A percentile compares a stretch with the other conserved stretches of the same genome.
Conservation (phyloP, 2,113 vertebrate genomes). For the Peromyscus californicus region DNA sequence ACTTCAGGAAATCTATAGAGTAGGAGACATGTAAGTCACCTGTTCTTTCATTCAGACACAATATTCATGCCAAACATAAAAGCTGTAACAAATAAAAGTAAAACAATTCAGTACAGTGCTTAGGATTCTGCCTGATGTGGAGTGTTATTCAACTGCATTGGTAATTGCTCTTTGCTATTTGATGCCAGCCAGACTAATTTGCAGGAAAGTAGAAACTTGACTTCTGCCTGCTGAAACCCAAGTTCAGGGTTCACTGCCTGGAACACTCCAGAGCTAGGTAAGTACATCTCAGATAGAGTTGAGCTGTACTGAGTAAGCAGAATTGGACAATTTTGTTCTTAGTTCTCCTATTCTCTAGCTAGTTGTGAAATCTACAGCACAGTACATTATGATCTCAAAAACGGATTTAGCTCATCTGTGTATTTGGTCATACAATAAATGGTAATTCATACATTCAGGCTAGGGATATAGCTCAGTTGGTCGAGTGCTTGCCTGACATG, state of each 20-base stretch:
- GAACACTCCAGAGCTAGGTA: neutral
- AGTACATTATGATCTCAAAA: neutral
- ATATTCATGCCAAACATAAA: neutral
- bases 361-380: neutral
- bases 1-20: neutral
- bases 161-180: slow-evolving; percentile 3
- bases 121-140: neutral
- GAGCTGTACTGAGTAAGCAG: neutral
- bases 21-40: neutral
- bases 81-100: neutral
- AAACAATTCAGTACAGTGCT: neutral
- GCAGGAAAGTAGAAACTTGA: neutral
- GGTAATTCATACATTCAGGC: neutral
- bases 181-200: neutral
- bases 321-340: neutral
- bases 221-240: neutral
- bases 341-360: neutral
- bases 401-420: neutral
- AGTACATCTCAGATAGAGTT: neutral
- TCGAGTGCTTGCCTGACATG: too few relatives aligned
- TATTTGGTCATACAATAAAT: neutral
- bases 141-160: neutral
- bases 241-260: neutral
- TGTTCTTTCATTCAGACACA: neutral
- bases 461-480: neutral